A percentile compares a stretch with the other conserved stretches of the same genome.
Evolutionary conservation across 2,797 vertebrate genomes (phyloP).

Genomic region (Sebastes steindachneri): DNA sequence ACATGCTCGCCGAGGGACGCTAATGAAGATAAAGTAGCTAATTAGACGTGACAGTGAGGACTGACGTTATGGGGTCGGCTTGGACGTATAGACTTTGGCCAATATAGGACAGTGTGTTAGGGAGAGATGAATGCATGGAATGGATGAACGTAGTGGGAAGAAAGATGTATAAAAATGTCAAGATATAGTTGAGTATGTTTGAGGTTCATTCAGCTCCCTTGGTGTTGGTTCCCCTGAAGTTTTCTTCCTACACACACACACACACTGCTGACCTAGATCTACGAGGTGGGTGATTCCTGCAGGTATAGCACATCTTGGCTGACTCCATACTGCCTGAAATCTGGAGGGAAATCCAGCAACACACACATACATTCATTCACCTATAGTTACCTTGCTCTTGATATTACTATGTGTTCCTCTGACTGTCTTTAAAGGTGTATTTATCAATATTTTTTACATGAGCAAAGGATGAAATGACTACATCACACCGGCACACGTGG

Average conservation of each 20-base stretch:
- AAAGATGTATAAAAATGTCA: background rate
- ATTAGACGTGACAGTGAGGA: conserved; percentile 60
- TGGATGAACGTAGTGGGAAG: background rate
- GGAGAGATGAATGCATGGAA: background rate
- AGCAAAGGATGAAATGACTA: background rate
- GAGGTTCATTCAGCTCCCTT: background rate
- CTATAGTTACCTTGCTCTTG: background rate
- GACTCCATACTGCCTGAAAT: conserved; percentile 2
- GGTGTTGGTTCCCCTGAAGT: conserved; percentile 1
- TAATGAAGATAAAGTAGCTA: conserved; percentile 73
- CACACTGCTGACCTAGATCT: conserved; percentile 34
- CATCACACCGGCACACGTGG: too few relatives aligned
- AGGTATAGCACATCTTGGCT: conserved; percentile 10
- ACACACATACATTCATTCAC: background rate
- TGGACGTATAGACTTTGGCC: conserved; percentile 36
- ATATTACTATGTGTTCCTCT: background rate
- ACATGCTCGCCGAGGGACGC: conserved; percentile 20
- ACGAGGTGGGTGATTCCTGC: background rate
- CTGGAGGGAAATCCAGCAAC: background rate
- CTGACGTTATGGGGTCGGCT: conserved; percentile 55
- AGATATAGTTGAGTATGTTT: background rate
- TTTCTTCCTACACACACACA: background rate
- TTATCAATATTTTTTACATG: background rate
- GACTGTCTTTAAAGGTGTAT: background rate
- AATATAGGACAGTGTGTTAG: conserved; percentile 16